These are phyloP conservation scores for Deroptyus accipitrinus DNA, from an alignment of 2,113 vertebrate genomes.

Conservation along the genomic window DNA sequence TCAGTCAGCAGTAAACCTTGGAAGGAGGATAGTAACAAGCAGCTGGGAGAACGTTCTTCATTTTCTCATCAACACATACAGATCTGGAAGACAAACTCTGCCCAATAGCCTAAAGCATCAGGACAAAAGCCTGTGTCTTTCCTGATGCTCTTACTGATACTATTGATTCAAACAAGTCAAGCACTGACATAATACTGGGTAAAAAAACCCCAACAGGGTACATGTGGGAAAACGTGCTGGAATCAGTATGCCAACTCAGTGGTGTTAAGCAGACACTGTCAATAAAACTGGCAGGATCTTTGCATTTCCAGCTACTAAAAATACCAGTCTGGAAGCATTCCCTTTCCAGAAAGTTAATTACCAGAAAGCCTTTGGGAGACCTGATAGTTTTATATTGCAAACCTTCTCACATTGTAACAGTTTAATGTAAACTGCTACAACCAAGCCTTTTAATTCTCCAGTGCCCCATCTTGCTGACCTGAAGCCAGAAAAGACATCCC, in stretches of 20 bases:
- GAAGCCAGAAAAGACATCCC: neutral
- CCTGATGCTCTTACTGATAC: neutral
- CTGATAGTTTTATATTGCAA: neutral
- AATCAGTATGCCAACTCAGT: neutral
- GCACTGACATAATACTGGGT: neutral
- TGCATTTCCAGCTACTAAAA: neutral
- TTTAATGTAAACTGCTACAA: neutral
- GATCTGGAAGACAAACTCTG: neutral
- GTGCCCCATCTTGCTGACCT: neutral
- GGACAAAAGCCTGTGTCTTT: neutral
- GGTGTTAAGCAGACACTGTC: neutral
- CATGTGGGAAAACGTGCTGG: neutral
- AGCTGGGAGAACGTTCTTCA: neutral
- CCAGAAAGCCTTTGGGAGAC: neutral
- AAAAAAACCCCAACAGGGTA: rapidly evolving
- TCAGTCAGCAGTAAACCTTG: neutral
- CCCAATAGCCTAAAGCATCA: neutral
- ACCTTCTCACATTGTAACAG: neutral
- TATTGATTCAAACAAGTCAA: neutral
- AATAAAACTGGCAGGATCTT: neutral
- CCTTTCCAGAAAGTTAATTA: neutral
- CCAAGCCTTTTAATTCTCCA: neutral
- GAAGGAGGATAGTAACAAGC: conserved; percentile 19
- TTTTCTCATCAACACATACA: neutral
- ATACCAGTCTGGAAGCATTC: neutral